phyloP scores from a whole-genome alignment of 2,797 vertebrate species.

The Chelon labrosus region DNA sequence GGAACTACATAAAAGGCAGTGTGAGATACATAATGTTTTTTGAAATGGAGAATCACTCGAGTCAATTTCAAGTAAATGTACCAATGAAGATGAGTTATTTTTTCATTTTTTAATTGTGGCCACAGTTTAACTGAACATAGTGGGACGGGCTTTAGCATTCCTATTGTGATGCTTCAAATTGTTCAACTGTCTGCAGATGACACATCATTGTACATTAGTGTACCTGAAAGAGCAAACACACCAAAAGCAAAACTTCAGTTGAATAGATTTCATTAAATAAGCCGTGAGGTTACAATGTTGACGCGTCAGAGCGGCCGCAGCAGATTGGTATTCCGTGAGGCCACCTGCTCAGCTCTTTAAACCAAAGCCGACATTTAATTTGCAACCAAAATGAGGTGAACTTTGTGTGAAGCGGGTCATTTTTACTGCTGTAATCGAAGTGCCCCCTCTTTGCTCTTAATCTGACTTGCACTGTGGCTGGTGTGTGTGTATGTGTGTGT shows the following conservation, averaged over 20 bases:
- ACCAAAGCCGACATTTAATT: conserved; percentile 81
- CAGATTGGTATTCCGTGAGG: conserved; percentile 62
- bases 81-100: background rate
- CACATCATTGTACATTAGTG: too few species aligned
- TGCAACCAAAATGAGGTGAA: conserved; percentile 81
- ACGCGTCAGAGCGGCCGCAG: conserved; percentile 12
- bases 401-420: conserved; percentile 73
- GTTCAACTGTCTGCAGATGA: background rate
- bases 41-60: too few species aligned
- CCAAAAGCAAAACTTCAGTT: conserved; percentile 5
- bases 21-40: too few species aligned
- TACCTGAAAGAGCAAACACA: background rate
- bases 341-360: conserved; percentile 56
- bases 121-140: conserved; percentile 26
- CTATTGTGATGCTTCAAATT: background rate
- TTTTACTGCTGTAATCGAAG: conserved; percentile 72
- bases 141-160: conserved; percentile 13
- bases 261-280: conserved; percentile 38
- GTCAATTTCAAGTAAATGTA: too few species aligned
- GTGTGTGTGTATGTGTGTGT: background rate
- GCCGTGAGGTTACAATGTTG: conserved; percentile 1
- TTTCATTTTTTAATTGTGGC: conserved; percentile 10
- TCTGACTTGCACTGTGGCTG: conserved; percentile 43
- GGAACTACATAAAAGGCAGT: too few species aligned
- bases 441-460: conserved; percentile 60